Conservation (phyloP, 2,113 vertebrate species). For the Microcebus tavaratra region DNA sequence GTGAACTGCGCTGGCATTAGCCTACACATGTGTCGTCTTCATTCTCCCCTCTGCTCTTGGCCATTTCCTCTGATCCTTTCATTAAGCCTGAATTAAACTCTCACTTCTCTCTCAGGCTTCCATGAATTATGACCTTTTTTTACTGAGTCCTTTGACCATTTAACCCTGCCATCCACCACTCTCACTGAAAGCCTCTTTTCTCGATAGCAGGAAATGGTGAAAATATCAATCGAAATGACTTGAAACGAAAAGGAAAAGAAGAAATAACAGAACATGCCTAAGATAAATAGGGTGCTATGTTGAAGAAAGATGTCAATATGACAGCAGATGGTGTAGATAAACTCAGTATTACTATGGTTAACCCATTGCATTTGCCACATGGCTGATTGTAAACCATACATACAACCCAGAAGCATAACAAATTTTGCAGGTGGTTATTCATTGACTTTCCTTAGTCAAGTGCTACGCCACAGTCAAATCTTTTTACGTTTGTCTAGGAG, state of each 20-base stretch:
- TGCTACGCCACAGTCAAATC: not conserved
- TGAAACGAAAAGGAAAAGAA: conserved; percentile 26
- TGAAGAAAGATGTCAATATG: conserved; percentile 21
- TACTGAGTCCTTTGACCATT: not conserved
- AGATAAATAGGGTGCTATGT: conserved; percentile 25
- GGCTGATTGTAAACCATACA: not conserved
- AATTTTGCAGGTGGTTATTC: not conserved
- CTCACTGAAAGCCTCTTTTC: not conserved
- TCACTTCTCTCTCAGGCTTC: not conserved
- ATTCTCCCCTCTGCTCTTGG: not conserved
- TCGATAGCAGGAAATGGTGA: not conserved
- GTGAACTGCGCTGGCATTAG: not conserved
- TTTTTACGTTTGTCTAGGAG: conserved; percentile 16
- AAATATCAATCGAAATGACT: not conserved
- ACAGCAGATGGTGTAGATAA: conserved; percentile 41
- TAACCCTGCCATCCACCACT: not conserved
- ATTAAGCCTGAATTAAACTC: conserved; percentile 1
- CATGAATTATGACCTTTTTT: not conserved
- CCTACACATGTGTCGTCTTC: accelerated
- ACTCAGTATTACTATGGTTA: not conserved
- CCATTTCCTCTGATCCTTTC: not conserved
- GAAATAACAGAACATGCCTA: conserved; percentile 22
- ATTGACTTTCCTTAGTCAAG: not conserved
- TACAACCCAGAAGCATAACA: not conserved
- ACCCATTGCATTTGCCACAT: not conserved